These are phyloP conservation scores for Channa argus DNA, from an alignment of 2,113 vertebrate species.

Conservation along the genomic window DNA sequence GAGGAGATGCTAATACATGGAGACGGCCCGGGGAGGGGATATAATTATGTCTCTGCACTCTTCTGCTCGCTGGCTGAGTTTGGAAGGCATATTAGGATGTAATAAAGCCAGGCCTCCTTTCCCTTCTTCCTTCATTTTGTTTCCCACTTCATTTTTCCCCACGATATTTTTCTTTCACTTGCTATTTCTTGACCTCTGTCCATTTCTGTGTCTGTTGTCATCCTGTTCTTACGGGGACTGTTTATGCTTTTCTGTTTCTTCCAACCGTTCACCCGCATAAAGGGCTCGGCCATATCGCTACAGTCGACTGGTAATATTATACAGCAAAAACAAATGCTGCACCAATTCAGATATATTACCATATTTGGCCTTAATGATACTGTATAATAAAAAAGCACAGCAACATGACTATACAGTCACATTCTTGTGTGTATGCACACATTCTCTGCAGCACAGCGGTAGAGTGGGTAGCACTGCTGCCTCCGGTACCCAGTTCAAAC, in stretches of 20 bases:
- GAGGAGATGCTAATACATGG: slow-evolving; percentile 86
- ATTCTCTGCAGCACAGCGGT: no score
- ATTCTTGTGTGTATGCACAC: background rate
- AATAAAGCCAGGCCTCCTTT: slow-evolving; percentile 79
- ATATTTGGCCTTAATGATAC: background rate
- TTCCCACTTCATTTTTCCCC: slow-evolving; percentile 16
- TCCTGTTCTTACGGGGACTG: slow-evolving; percentile 22
- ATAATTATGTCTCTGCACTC: slow-evolving; percentile 87
- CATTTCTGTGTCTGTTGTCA: slow-evolving; percentile 40
- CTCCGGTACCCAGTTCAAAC: no score
- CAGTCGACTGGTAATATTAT: background rate
- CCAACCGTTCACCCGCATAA: background rate
- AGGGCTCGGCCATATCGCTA: background rate
- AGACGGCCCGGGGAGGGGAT: slow-evolving; percentile 86
- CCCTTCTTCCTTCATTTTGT: slow-evolving; percentile 35
- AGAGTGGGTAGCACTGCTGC: no score
- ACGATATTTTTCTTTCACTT: slow-evolving; percentile 46
- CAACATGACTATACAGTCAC: background rate
- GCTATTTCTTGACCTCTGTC: slow-evolving; percentile 34
- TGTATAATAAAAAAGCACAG: background rate
- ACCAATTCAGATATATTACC: no score
- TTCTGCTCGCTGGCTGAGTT: slow-evolving; percentile 79
- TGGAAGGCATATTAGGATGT: slow-evolving; percentile 83
- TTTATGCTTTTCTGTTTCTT: slow-evolving; percentile 7
- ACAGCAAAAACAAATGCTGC: background rate